Evolutionary conservation across 1,140 invertebrate species (phyloP).

Genomic region (Zaprionus taronus): DNA sequence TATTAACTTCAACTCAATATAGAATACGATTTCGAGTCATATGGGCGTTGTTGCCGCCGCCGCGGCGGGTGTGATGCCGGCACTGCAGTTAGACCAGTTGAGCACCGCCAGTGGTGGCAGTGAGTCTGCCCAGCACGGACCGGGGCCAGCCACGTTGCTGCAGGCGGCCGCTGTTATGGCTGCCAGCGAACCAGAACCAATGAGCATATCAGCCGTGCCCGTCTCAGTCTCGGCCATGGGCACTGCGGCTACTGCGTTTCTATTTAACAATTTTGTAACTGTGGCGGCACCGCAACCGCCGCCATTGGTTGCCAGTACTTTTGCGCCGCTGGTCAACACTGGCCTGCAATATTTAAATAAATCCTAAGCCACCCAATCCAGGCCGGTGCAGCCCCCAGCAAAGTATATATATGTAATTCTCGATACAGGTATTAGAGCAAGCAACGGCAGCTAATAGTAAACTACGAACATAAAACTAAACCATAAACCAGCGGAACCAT

Average conservation of each 20-base stretch:
- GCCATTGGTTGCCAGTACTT: slow-evolving; percentile 48
- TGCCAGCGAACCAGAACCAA: slow-evolving; percentile 62
- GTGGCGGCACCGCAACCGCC: slow-evolving; percentile 58
- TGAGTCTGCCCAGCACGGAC: slow-evolving; percentile 39
- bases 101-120: slow-evolving; percentile 25
- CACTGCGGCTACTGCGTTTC: slow-evolving; percentile 62
- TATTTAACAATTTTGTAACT: slow-evolving; percentile 77
- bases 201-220: slow-evolving; percentile 78
- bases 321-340: slow-evolving; percentile 54
- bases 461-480: slow-evolving; percentile 10
- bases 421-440: slow-evolving; percentile 78
- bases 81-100: slow-evolving; percentile 45
- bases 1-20: slow-evolving; percentile 90
- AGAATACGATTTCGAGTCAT: slow-evolving; percentile 84
- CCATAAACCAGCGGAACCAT: slow-evolving; percentile 28
- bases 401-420: slow-evolving; percentile 41
- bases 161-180: slow-evolving; percentile 74
- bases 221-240: slow-evolving; percentile 61
- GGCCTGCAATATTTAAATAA: slow-evolving; percentile 73
- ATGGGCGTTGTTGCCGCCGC: slow-evolving; percentile 54
- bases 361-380: slow-evolving; percentile 41
- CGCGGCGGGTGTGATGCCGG: slow-evolving; percentile 37
- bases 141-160: slow-evolving; percentile 61
- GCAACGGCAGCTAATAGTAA: slow-evolving; percentile 62
- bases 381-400: slow-evolving; percentile 13